Evolutionary conservation across 2,113 vertebrate species (phyloP).

Genomic region (Aix galericulata): DNA sequence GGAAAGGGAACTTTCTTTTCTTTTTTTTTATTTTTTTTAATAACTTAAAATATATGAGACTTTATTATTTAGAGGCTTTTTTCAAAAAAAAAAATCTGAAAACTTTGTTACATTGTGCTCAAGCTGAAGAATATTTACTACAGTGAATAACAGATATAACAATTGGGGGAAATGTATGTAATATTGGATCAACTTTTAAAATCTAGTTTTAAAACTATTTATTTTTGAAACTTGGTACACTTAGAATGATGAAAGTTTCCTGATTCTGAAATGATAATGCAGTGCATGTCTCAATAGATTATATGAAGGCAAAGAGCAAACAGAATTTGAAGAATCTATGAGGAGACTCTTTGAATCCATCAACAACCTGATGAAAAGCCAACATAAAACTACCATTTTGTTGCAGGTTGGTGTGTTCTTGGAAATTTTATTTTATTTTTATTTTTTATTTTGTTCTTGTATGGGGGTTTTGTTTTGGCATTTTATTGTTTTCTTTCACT

Average conservation of each 20-base stretch:
- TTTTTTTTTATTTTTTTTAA: neutral
- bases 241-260: neutral
- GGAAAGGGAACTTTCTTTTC: neutral
- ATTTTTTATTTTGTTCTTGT: neutral
- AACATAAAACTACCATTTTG: conserved; percentile 87
- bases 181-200: neutral
- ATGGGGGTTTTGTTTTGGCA: neutral
- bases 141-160: neutral
- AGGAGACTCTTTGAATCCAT: conserved; percentile 95
- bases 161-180: neutral
- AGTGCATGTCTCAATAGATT: conserved; percentile 76
- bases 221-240: neutral
- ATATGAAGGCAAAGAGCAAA: conserved; percentile 95
- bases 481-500: neutral
- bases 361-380: conserved; percentile 94
- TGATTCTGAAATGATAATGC: conserved; percentile 17
- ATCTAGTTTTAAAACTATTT: neutral
- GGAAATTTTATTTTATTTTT: neutral
- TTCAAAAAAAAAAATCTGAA: neutral
- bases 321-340: conserved; percentile 94
- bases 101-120: neutral
- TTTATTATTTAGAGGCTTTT: conserved; percentile 12
- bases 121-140: neutral
- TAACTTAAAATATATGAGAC: neutral
- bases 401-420: conserved; percentile 83